Evolutionary conservation across 2,113 vertebrate species (phyloP), one percentile per base, ranked within the genome.

Genomic region (Heliornis fulica): DNA sequence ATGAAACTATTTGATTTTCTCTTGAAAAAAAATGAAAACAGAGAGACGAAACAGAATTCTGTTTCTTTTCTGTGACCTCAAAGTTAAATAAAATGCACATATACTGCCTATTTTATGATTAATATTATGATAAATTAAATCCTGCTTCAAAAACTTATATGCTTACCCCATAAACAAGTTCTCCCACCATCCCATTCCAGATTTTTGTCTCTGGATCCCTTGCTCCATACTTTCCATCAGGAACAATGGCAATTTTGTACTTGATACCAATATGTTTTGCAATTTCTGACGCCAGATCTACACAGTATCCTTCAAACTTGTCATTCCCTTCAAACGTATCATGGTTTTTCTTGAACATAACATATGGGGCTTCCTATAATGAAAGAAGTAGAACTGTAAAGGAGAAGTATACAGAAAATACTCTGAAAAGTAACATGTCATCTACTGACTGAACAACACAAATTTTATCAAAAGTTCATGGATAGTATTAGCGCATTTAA

Each of bases 341-440:
- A 96, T 99, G 99, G 98, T 99, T 99, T 98, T 99, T 99, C 98
- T 99, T 99, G 97, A 99, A 98, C 99, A 99, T 99, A 98, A 99
- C 99, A 90, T 99, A 99, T 70, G 99, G 99, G 88, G 99, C 99
- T 98, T 99, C 99, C 99, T 99, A 98, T 97, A 99, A 98, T 97
- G 97, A 98, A 98, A 99, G 97, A 99, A 98, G 95, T 79, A 98
- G 70, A 98, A 98, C 97, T 98, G 97, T 98, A 96, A 98, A 98
- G 97, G 97, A 97, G 97, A 96, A 97, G 96, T 94, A 90, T 80
- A 94, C 80, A 75, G 45, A 89, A 95, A 78, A 90, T 29, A 76
- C 61, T 96, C 94, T 76, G 77, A 94, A 95, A 96, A 87, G 61
- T 57, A 88, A 77, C 60, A 91, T 75, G 81, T 68, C 89, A 95